phyloP scores from a whole-genome alignment of 2,888 invertebrate species.

The Caenorhabditis sp. region DNA sequence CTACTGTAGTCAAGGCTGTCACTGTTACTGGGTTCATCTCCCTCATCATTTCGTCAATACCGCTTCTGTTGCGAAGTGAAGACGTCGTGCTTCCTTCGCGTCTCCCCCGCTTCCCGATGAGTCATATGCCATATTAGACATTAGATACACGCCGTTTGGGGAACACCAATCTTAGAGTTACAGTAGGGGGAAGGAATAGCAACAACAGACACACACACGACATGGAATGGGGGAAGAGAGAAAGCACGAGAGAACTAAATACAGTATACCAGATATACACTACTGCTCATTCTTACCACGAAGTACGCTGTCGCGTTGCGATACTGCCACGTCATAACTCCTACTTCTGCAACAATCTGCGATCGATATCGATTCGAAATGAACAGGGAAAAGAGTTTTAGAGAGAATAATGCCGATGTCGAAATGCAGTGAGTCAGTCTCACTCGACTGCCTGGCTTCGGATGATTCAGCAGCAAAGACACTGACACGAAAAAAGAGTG shows the following conservation, averaged over 20 bases:
- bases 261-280: too few relatives aligned
- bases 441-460: constrained; percentile 7
- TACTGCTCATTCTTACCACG: constrained; percentile 31
- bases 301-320: constrained; percentile 37
- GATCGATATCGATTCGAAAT: not conserved
- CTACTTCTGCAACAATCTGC: constrained; percentile 7
- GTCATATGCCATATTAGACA: constrained; percentile 5
- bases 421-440: not conserved
- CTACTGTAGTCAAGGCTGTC: too few relatives aligned
- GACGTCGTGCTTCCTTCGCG: not conserved
- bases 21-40: too few relatives aligned
- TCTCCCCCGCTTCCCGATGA: not conserved
- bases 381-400: not conserved
- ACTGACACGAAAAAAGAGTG: constrained; percentile 19
- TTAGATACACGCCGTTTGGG: constrained; percentile 9
- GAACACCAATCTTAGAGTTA: not conserved
- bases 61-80: not conserved
- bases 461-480: not conserved
- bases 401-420: not conserved
- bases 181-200: not conserved
- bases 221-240: not conserved
- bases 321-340: constrained; percentile 52
- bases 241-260: too few relatives aligned
- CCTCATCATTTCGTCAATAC: not conserved
- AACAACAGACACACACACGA: not conserved